A percentile compares a stretch with the other conserved stretches of the same genome.
Conservation (phyloP, 2,888 invertebrate genomes). For the Tridacna crocea region DNA sequence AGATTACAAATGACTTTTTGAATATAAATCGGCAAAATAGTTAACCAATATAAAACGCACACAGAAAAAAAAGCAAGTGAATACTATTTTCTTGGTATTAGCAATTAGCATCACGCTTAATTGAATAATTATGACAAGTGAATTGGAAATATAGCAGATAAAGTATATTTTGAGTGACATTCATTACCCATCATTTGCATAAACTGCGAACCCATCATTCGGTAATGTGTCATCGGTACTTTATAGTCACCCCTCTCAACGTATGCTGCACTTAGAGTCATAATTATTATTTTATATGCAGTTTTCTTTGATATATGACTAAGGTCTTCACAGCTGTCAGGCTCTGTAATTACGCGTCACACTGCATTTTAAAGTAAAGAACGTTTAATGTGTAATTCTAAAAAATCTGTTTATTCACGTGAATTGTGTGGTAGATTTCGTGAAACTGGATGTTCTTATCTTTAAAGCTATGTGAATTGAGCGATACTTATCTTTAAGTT, state of each 20-base stretch:
- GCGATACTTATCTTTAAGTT: no score
- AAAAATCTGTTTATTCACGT: no score
- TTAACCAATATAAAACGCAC: no score
- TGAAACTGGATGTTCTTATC: no score
- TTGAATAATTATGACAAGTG: constrained; percentile 55
- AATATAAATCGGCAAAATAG: no score
- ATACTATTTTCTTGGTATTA: constrained; percentile 20
- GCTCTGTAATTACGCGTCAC: not conserved
- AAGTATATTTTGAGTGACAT: constrained; percentile 44
- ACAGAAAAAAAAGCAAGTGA: not conserved
- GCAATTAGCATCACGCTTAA: constrained; percentile 35
- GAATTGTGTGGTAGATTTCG: no score
- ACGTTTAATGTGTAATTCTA: no score
- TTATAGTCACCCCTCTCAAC: constrained; percentile 20
- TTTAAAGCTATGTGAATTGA: no score
- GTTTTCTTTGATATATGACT: constrained; percentile 1
- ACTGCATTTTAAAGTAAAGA: not conserved
- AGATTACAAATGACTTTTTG: no score
- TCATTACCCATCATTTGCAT: constrained; percentile 32
- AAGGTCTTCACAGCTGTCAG: constrained; percentile 6
- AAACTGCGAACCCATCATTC: constrained; percentile 10
- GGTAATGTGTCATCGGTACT: constrained; percentile 11
- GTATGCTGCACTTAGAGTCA: constrained; percentile 2
- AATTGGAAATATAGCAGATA: constrained; percentile 45
- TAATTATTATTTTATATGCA: constrained; percentile 18